Conservation (phyloP, 2,797 vertebrate species). For the Simalia tracyae region DNA sequence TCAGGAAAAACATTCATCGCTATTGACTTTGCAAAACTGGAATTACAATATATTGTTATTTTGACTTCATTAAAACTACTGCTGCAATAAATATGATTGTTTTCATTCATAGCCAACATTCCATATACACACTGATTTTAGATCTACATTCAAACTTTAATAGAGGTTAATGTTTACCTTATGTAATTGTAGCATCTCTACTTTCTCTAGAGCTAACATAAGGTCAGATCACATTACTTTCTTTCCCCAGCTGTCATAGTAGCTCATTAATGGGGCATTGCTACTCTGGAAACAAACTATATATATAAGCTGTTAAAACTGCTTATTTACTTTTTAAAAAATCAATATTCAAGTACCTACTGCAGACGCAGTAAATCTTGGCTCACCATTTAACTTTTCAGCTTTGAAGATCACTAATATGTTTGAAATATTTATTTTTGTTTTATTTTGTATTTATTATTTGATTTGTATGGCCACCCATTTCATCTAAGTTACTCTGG, state of each 20-base stretch:
- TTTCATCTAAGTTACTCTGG: background rate
- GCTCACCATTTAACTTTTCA: background rate
- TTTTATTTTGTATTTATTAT: background rate
- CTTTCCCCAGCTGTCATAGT: background rate
- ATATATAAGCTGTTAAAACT: background rate
- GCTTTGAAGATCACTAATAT: background rate
- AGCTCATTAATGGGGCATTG: background rate
- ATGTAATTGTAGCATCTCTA: background rate
- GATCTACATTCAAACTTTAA: background rate
- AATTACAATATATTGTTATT: background rate
- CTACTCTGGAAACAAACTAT: background rate
- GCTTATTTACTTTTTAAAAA: background rate
- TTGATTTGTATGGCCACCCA: background rate
- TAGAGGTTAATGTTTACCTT: background rate
- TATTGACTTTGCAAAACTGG: background rate
- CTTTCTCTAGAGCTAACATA: background rate
- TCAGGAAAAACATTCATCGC: background rate
- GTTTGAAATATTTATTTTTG: background rate
- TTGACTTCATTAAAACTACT: background rate
- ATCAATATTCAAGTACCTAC: background rate
- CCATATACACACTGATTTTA: background rate
- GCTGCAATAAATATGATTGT: background rate
- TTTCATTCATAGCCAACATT: background rate
- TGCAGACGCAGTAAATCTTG: background rate
- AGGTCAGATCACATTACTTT: background rate